A percentile compares a stretch with the other conserved stretches of the same genome.
These are phyloP conservation scores for Monoplex corrugatus DNA, from an alignment of 2,888 invertebrate species.

Conservation along the genomic window DNA sequence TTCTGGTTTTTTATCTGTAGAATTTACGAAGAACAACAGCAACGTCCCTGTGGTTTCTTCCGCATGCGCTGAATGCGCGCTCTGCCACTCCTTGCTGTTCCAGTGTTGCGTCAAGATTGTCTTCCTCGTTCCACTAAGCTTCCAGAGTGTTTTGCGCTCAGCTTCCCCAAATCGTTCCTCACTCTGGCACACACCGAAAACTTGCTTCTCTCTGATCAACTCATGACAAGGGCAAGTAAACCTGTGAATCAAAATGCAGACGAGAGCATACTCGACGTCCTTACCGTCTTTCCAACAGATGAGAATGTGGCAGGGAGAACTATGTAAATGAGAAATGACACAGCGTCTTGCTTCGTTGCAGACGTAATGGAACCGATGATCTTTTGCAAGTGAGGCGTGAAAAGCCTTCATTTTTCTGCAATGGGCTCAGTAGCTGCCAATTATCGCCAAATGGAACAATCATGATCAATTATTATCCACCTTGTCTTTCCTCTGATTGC, in stretches of 20 bases:
- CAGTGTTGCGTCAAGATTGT: too few species aligned
- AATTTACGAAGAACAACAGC: too few species aligned
- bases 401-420: conserved; percentile 16
- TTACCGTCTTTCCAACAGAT: not conserved
- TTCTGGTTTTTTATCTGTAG: too few species aligned
- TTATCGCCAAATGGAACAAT: conserved; percentile 46
- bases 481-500: not conserved
- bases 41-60: too few species aligned
- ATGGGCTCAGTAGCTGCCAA: conserved; percentile 28
- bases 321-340: conserved; percentile 45
- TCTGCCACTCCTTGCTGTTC: too few species aligned
- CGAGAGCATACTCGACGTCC: not conserved
- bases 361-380: conserved; percentile 47
- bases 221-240: too few species aligned
- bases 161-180: too few species aligned
- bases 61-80: too few species aligned
- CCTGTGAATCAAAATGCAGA: not conserved
- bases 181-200: too few species aligned
- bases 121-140: too few species aligned
- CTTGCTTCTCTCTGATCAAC: too few species aligned
- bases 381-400: conserved; percentile 48
- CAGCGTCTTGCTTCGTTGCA: not conserved
- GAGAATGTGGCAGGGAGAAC: conserved; percentile 45
- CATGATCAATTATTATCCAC: conserved; percentile 43
- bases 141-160: too few species aligned